Conservation (phyloP, 2,888 invertebrate genomes). For the Agrilus cyanescens region DNA sequence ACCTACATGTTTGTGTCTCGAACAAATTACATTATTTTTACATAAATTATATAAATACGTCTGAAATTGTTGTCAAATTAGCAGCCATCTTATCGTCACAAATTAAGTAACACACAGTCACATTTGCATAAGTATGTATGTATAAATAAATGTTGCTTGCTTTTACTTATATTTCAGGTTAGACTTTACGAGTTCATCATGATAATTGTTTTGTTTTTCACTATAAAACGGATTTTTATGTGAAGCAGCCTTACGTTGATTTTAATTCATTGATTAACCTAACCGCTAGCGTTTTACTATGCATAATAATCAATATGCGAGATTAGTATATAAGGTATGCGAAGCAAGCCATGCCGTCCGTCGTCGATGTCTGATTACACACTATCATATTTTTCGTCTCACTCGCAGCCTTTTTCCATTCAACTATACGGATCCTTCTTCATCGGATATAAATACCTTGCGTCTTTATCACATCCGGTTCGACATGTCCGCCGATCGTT, state of each 20-base stretch:
- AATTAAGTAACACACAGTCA: too few species aligned
- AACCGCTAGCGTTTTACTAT: constrained; percentile 12
- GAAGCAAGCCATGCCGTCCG: constrained; percentile 24
- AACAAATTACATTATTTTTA: too few species aligned
- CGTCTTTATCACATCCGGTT: constrained; percentile 37
- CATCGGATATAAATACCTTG: constrained; percentile 36
- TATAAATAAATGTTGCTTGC: too few species aligned
- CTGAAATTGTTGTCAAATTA: too few species aligned
- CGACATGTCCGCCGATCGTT: constrained; percentile 23
- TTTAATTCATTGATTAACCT: constrained; percentile 13
- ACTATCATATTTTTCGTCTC: constrained; percentile 37
- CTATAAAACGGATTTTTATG: background rate
- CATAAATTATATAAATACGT: too few species aligned
- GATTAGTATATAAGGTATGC: constrained; percentile 22
- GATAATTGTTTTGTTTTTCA: too few species aligned
- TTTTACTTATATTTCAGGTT: too few species aligned
- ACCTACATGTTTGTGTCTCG: too few species aligned
- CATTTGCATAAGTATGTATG: too few species aligned
- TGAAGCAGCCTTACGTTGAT: background rate
- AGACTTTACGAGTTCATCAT: too few species aligned
- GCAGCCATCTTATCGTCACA: too few species aligned
- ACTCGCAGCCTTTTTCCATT: constrained; percentile 19
- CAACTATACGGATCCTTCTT: constrained; percentile 22
- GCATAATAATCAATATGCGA: constrained; percentile 29
- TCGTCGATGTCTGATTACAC: constrained; percentile 36